A percentile compares a stretch with the other conserved stretches of the same genome.
phyloP scores from a whole-genome alignment of 2,113 vertebrate genomes.

The Amazona guildingii region DNA sequence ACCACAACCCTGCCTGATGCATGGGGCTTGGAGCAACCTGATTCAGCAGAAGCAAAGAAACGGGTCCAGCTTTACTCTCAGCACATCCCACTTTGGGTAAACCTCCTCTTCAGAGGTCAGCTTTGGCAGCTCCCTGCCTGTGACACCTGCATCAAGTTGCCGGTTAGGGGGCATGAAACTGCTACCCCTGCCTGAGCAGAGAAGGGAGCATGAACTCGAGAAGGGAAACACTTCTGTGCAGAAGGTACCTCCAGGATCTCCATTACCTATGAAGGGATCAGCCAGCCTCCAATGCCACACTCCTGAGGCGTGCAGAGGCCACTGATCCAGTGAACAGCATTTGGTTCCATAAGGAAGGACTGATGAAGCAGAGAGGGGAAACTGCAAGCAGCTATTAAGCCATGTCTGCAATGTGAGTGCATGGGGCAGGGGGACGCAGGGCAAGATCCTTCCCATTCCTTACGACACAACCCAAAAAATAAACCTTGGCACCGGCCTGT shows the following conservation, averaged over 20 bases:
- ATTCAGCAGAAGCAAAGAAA: background rate
- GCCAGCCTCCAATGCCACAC: fast-evolving
- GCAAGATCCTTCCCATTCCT: background rate
- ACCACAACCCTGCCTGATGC: fast-evolving
- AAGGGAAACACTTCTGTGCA: fast-evolving
- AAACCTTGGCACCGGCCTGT: background rate
- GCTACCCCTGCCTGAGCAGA: background rate
- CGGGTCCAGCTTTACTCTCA: fast-evolving
- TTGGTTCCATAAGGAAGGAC: background rate
- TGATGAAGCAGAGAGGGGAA: background rate
- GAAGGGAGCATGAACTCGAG: background rate
- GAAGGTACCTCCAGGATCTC: background rate
- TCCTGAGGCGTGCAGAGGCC: background rate
- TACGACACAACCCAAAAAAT: background rate
- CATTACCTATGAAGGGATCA: background rate
- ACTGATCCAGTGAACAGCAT: background rate
- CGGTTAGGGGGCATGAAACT: background rate
- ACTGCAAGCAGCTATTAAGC: background rate
- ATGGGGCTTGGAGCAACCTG: background rate
- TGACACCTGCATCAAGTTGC: background rate
- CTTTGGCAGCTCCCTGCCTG: background rate
- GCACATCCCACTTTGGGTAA: background rate
- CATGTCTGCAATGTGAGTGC: background rate
- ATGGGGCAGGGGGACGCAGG: background rate
- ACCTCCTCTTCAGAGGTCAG: background rate